Evolutionary conservation across 2,113 vertebrate species (phyloP).

Genomic region (Saguinus imperator): DNA sequence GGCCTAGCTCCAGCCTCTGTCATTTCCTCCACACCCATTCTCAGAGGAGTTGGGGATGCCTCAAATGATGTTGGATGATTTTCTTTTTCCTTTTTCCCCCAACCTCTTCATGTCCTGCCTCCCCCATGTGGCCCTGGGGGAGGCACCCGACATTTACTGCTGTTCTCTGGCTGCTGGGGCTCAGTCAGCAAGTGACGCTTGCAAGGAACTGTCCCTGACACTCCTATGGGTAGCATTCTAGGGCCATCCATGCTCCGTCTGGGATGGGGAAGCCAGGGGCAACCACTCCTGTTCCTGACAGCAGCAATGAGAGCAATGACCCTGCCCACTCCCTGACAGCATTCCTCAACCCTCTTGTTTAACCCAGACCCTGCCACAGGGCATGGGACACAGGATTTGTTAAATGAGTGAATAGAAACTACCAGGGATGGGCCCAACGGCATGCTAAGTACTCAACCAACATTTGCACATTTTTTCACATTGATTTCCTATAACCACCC

Average conservation of each 20-base stretch:
- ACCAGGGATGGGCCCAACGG: background rate
- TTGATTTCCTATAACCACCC: background rate
- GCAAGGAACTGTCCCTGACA: background rate
- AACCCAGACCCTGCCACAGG: background rate
- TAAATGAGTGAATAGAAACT: background rate
- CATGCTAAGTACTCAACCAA: background rate
- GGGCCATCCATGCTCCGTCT: background rate
- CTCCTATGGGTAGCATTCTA: background rate
- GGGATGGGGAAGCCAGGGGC: background rate
- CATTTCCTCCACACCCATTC: background rate
- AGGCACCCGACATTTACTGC: background rate
- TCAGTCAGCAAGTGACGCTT: background rate
- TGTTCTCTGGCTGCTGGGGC: too few relatives aligned
- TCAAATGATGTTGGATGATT: rapidly evolving
- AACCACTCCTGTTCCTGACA: rapidly evolving
- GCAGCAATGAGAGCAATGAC: rapidly evolving
- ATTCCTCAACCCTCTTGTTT: rapidly evolving
- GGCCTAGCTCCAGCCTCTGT: background rate
- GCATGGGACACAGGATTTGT: background rate
- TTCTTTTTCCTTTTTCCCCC: too few relatives aligned
- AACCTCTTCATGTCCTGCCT: background rate
- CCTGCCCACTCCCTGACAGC: rapidly evolving
- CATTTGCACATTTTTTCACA: background rate
- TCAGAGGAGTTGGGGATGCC: background rate
- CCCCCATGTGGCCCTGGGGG: background rate